Percentiles rank a stretch among this genome's conserved stretches.
phyloP scores from a whole-genome alignment of 1,140 invertebrate species.

The Drosophila suzukii region DNA sequence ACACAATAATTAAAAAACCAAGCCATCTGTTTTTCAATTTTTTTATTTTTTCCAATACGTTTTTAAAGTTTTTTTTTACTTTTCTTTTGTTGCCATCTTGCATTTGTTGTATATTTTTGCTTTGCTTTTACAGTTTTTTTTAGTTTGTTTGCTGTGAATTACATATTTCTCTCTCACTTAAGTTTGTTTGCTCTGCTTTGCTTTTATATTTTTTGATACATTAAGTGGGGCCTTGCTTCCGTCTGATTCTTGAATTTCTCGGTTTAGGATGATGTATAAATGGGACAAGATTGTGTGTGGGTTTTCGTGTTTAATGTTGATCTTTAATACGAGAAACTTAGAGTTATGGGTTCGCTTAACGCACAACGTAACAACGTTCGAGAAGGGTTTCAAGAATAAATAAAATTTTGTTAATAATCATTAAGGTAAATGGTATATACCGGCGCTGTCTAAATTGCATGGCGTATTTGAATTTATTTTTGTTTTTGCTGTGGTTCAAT shows the following conservation, averaged over 20 bases:
- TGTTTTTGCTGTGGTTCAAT: slow-evolving; percentile 25
- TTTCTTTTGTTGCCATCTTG: slow-evolving; percentile 61
- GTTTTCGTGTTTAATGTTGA: slow-evolving; percentile 19
- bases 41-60: slow-evolving; percentile 79
- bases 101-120: slow-evolving; percentile 64
- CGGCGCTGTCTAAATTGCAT: slow-evolving; percentile 7
- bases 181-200: slow-evolving; percentile 42
- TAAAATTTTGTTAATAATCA: slow-evolving; percentile 23
- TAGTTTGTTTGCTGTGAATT: slow-evolving; percentile 71
- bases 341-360: slow-evolving; percentile 25
- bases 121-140: slow-evolving; percentile 68
- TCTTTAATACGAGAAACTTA: slow-evolving; percentile 43
- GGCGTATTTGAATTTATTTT: slow-evolving; percentile 26
- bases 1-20: background rate
- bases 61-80: slow-evolving; percentile 57
- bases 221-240: slow-evolving; percentile 46
- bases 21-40: slow-evolving; percentile 72
- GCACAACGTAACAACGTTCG: slow-evolving; percentile 38
- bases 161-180: slow-evolving; percentile 45
- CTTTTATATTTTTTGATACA: slow-evolving; percentile 48
- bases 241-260: slow-evolving; percentile 15
- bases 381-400: slow-evolving; percentile 32
- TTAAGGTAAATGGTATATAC: slow-evolving; percentile 14
- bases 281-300: slow-evolving; percentile 17
- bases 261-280: slow-evolving; percentile 6